phyloP scores from a whole-genome alignment of 2,888 invertebrate genomes.

The Microplitis manilae region DNA sequence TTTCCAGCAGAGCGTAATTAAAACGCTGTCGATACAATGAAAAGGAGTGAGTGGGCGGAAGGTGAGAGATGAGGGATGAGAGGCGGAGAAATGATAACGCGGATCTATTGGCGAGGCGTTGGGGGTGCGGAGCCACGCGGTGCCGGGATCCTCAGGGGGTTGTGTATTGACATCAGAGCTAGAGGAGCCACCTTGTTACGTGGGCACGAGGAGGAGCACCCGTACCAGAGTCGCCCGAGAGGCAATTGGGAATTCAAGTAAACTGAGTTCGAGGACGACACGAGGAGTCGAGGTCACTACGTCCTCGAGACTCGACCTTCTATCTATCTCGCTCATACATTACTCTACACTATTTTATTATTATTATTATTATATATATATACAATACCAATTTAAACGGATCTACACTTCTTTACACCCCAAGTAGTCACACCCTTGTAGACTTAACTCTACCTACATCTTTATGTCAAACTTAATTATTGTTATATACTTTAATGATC shows the following conservation, averaged over 20 bases:
- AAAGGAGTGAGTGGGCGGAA: conserved; percentile 31
- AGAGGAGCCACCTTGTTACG: conserved; percentile 5
- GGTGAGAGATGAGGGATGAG: not conserved
- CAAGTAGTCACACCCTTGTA: not conserved
- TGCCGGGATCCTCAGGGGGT: conserved; percentile 21
- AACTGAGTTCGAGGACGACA: conserved; percentile 54
- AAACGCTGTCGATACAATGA: not conserved
- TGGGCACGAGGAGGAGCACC: conserved; percentile 10
- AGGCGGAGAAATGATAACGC: conserved; percentile 36
- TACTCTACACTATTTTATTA: conserved; percentile 7
- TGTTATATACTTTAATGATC: not conserved
- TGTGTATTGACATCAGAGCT: conserved; percentile 25
- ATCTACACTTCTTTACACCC: not conserved
- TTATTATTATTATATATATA: not conserved
- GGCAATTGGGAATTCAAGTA: conserved; percentile 41
- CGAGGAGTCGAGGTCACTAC: conserved; percentile 50
- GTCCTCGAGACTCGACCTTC: conserved; percentile 49
- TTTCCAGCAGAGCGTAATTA: not conserved
- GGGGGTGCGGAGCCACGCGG: conserved; percentile 4
- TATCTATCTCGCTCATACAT: conserved; percentile 37
- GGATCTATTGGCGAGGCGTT: conserved; percentile 38
- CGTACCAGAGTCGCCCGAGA: conserved; percentile 32
- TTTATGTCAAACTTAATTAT: not conserved
- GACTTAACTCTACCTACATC: conserved; percentile 1
- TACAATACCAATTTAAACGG: not conserved